Evolutionary conservation across 2,888 invertebrate genomes (phyloP).

Genomic region (Dysmachus trigonus): DNA sequence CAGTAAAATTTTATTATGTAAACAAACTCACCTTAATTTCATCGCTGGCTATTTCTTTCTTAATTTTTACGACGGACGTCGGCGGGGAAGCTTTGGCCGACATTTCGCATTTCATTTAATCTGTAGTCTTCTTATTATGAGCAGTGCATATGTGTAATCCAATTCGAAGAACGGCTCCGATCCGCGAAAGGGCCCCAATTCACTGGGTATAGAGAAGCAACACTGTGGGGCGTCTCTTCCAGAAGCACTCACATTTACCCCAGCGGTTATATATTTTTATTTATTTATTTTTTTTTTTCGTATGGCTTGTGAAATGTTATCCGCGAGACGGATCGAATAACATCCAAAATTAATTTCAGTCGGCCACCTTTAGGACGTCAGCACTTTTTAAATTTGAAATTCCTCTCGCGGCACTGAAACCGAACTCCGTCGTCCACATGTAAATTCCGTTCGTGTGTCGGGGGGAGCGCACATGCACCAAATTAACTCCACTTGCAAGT

Average conservation of each 20-base stretch:
- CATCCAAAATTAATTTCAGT: conserved; percentile 28
- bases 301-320: neutral
- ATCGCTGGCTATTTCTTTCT: conserved; percentile 77
- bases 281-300: neutral
- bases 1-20: conserved; percentile 28
- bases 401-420: conserved; percentile 6
- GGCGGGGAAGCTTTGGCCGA: conserved; percentile 67
- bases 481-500: conserved; percentile 46
- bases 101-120: conserved; percentile 61
- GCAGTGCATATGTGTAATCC: neutral
- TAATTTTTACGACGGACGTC: conserved; percentile 62
- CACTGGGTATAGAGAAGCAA: neutral
- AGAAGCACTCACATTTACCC: neutral
- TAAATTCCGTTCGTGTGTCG: neutral
- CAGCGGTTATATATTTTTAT: neutral
- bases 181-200: neutral
- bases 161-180: neutral
- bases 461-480: conserved; percentile 44
- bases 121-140: neutral
- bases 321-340: conserved; percentile 9
- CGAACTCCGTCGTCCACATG: conserved; percentile 1
- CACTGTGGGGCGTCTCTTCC: neutral
- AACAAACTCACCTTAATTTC: conserved; percentile 74
- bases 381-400: conserved; percentile 29
- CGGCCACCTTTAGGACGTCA: conserved; percentile 14